Base-by-base conservation (phyloP, 1,140 invertebrate genomes). In the Schlechtendalia chinensis region DNA sequence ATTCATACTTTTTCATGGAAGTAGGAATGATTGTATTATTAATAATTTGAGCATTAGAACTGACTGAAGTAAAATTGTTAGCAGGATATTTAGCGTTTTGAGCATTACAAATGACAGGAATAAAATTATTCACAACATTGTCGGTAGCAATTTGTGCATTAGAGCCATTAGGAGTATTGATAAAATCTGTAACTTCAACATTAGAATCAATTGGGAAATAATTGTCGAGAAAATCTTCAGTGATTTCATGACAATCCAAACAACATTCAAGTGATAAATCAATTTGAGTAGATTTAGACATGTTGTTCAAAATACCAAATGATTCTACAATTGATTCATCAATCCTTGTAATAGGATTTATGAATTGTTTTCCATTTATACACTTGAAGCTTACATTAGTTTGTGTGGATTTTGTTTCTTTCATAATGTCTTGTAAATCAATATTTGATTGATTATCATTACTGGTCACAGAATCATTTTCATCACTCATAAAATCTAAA, bases 11-110 rank as follows among this genome's bases (percentile, higher is more conserved):
- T 45, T 63, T n/a, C 24, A 24, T 14, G 45, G 45, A 24, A 14
- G 17, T 27, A 47, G 56, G 22, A 47, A 47, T 47, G 8, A 79
- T 39, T 3, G 24, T 50, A 63, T 29, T 79, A 63, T 79, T 79
- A 19, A 77, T 39, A 39, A 77, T 77, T 59, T 56, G 27, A 47
- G 72, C 54, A 77, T 24, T 77, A 22, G 72, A 77, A 59, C 56
- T 45, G 4, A 77, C 27, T n/a, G 72, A 32, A 22, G 54, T 77
- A 77, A 77, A 77, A 8, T n/a, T 59, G 24, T 50, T 50, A 50
- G 16, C 65, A 69, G 12, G 1, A 50, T 47, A 17, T 47, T 27
- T 14, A 47, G 17, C 8, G 12, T 22, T 54, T 72, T 54, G 69
- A 72, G 27, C 5, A 29, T 22, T 54, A 29, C 24, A 72, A 8